A percentile compares a stretch with the other conserved stretches of the same genome.
Evolutionary conservation across 1,140 invertebrate genomes (phyloP).

Genomic region (Sesamia nonagrioides): DNA sequence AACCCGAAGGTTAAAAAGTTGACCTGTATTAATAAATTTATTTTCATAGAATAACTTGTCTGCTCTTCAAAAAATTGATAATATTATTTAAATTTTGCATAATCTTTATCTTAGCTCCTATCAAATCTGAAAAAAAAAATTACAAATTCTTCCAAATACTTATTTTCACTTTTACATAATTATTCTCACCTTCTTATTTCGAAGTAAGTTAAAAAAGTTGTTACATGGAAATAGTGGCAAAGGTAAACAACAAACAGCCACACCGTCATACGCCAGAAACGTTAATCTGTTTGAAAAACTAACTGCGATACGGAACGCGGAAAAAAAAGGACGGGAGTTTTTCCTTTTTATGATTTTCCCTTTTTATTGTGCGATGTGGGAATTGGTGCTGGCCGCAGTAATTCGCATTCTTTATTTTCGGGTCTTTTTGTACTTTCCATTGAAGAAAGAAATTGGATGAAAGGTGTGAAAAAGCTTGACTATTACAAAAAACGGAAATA

Average conservation of each 20-base stretch:
- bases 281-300: slow-evolving; percentile 41
- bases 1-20: no score
- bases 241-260: slow-evolving; percentile 33
- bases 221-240: slow-evolving; percentile 33
- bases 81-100: no score
- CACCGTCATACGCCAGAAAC: not conserved
- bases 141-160: not conserved
- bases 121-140: no score
- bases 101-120: no score
- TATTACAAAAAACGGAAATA: no score
- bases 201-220: not conserved
- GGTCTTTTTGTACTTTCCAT: no score
- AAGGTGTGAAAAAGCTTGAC: no score
- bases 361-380: not conserved
- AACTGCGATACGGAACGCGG: slow-evolving; percentile 14
- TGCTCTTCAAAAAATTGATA: no score
- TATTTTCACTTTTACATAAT: no score
- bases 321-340: not conserved
- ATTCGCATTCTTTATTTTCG: not conserved
- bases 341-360: not conserved
- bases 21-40: no score
- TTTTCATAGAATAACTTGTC: no score
- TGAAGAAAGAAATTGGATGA: no score
- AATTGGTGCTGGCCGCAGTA: not conserved
- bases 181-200: not conserved